Evolutionary conservation across 2,113 vertebrate genomes (phyloP).

Genomic region (Saiga tatarica): DNA sequence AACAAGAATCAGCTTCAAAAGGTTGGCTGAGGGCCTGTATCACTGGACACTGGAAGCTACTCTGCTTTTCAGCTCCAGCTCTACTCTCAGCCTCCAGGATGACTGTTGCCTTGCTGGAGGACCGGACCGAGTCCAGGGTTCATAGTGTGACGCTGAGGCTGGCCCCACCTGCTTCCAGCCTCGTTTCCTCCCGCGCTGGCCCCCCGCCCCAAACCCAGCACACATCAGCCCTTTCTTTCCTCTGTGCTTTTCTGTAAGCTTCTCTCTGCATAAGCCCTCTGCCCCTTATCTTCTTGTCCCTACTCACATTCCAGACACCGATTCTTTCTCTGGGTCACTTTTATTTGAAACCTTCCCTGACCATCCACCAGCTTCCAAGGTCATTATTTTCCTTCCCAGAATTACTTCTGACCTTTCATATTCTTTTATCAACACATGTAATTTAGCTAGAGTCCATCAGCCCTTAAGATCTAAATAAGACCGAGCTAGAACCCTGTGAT

Average conservation of each 20-base stretch:
- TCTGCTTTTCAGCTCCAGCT: background rate
- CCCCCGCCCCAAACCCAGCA: background rate
- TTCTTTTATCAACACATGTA: background rate
- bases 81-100: background rate
- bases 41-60: background rate
- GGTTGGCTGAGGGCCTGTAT: background rate
- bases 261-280: background rate
- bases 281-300: background rate
- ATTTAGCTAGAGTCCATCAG: background rate
- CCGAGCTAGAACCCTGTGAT: background rate
- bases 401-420: background rate
- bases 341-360: background rate
- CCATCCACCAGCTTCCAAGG: background rate
- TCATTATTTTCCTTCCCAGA: background rate
- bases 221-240: background rate
- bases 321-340: background rate
- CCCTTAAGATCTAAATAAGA: background rate
- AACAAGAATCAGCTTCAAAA: slow-evolving; percentile 25
- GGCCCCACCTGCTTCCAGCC: background rate
- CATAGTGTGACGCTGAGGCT: background rate
- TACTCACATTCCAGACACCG: background rate
- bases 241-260: background rate
- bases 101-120: background rate
- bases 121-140: background rate
- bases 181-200: background rate